Evolutionary conservation across 2,797 vertebrate genomes (phyloP).

Genomic region (Sebastes hopkinsi): DNA sequence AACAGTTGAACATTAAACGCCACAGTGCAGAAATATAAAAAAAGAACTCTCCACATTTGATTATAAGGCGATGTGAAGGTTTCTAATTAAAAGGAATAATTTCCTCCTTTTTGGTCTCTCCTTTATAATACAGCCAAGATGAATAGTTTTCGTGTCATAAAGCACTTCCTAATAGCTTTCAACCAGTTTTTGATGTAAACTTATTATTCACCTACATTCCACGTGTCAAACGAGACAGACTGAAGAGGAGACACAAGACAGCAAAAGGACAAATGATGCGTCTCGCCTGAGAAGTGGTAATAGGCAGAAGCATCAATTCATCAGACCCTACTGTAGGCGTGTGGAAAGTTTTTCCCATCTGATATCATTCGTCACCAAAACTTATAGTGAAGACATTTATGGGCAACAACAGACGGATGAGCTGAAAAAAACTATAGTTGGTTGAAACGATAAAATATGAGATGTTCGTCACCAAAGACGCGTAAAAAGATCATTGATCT

Average conservation of each 20-base stretch:
- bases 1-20: background rate
- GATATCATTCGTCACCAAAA: constrained; percentile 17
- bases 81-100: constrained; percentile 14
- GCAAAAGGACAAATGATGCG: constrained; percentile 42
- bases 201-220: constrained; percentile 35
- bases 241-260: constrained; percentile 29
- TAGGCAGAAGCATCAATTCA: constrained; percentile 25
- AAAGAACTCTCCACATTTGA: background rate
- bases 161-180: constrained; percentile 16
- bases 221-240: constrained; percentile 31
- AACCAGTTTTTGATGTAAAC: constrained; percentile 9
- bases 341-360: constrained; percentile 17
- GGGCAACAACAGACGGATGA: constrained; percentile 11
- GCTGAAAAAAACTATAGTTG: constrained; percentile 19
- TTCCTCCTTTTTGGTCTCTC: constrained; percentile 11
- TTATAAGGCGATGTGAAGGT: background rate
- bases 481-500: constrained; percentile 11
- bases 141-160: background rate
- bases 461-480: background rate
- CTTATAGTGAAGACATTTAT: background rate
- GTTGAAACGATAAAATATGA: constrained; percentile 17
- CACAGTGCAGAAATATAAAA: background rate
- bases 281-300: constrained; percentile 21
- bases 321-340: constrained; percentile 19
- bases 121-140: constrained; percentile 7